Evolutionary conservation across 2,797 vertebrate species (phyloP).

Genomic region (Enteromius thamalakanensis): DNA sequence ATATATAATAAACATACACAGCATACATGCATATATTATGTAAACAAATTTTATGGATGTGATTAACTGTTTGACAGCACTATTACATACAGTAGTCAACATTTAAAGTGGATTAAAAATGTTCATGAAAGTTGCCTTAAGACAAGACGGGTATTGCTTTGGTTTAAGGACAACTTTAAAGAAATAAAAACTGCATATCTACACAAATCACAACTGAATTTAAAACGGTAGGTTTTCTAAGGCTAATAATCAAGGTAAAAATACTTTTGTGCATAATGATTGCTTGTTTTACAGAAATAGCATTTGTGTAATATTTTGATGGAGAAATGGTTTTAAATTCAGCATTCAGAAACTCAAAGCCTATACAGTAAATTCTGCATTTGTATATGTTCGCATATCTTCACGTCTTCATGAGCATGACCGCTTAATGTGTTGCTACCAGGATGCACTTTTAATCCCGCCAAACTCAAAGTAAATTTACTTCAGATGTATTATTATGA

Average conservation of each 20-base stretch:
- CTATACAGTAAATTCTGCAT: neutral
- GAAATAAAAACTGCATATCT: neutral
- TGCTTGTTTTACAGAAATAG: neutral
- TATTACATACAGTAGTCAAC: too few relatives aligned
- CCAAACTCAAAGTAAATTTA: neutral
- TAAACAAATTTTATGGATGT: too few relatives aligned
- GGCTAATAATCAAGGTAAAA: neutral
- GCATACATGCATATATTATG: too few relatives aligned
- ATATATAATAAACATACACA: too few relatives aligned
- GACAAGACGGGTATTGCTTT: too few relatives aligned
- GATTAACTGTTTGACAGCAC: too few relatives aligned
- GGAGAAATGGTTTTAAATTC: too few relatives aligned
- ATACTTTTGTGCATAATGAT: neutral
- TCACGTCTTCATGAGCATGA: neutral
- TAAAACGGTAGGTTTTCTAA: neutral
- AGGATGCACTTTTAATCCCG: neutral
- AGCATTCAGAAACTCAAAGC: too few relatives aligned
- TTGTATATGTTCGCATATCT: neutral
- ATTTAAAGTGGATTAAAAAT: too few relatives aligned
- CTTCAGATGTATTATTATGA: neutral
- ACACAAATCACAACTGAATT: neutral
- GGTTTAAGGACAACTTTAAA: too few relatives aligned
- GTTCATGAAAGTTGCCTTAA: too few relatives aligned
- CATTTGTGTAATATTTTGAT: neutral
- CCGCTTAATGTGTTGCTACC: neutral